These are phyloP conservation scores for Deroplatys truncata DNA, from an alignment of 2,888 invertebrate species.

Conservation along the genomic window DNA sequence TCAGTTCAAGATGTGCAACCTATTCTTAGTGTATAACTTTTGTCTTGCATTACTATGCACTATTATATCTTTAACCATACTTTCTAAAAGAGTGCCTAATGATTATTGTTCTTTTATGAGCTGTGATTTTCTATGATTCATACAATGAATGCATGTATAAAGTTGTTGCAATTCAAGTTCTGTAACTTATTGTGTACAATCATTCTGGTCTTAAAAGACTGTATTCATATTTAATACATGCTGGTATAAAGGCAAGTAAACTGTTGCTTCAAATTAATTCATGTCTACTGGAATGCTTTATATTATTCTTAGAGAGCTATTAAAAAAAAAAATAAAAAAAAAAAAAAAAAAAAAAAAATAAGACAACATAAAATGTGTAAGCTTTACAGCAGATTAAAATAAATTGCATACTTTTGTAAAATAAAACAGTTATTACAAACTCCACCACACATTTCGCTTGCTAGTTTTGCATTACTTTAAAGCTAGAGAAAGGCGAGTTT, in stretches of 20 bases:
- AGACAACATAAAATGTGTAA: neutral
- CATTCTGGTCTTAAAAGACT: neutral
- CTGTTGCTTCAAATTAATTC: neutral
- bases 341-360: too few species aligned
- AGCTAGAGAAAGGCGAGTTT: neutral
- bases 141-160: too few species aligned
- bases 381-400: neutral
- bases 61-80: too few species aligned
- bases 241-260: neutral
- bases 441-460: neutral
- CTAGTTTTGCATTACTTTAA: neutral
- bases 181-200: neutral
- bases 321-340: too few species aligned
- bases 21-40: too few species aligned
- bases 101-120: too few species aligned
- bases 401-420: neutral
- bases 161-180: neutral
- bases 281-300: neutral
- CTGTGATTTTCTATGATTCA: too few species aligned
- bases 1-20: too few species aligned
- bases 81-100: too few species aligned
- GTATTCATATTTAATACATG: neutral
- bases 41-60: too few species aligned
- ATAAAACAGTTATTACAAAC: too few species aligned
- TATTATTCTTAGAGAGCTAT: neutral